Base-by-base conservation (phyloP, 2,888 invertebrate genomes). In the Chrysina gloriosa region DNA sequence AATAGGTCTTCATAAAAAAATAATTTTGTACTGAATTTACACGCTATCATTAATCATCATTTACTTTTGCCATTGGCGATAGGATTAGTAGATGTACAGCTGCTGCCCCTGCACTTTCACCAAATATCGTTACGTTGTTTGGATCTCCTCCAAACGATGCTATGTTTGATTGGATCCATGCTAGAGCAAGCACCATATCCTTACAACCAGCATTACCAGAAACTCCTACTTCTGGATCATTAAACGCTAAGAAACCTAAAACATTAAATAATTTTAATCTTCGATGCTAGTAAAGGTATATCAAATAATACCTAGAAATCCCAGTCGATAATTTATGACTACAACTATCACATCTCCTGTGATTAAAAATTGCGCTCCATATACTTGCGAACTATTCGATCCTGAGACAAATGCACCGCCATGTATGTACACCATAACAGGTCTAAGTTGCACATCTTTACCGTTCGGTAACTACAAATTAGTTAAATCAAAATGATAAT, bases 151-250 rank as follows among this genome's bases (percentile, higher is more conserved):
- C 84, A 73, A 87, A 87, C 63, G 80, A 79, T 9, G 76, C 69
- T 11, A 86, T 85, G 72, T 87, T 87, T 1, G 77, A 77, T 70
- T 85, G 83, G 0, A 87, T 81, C 86, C 86, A 87, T 70, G 83
- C 83, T 39, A 87, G 72, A 1, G 86, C 86, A 75, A 86, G 71
- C 0, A 85, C 81, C 79, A 85, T 84, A 75, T 87, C 87, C 77
- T 86, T 86, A 0, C 86, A 78, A 2, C 85, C 86, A 0, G 86
- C 85, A 75, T 87, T 87, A 0, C 86, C 86, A 0, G 86, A 85
- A 54, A 86, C 81, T 64, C 81, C 82, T 9, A 86, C 73, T 2
- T 81, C 77, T 9, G 81, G 75, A 69, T 86, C 85, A 54, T 83
- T 79, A 0, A 86, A 76, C 21, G 81, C 81, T 27, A 86, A 78